Evolutionary conservation across 2,113 vertebrate genomes (phyloP), one percentile per base, ranked within the genome.

Genomic region (Pterocles orientalis): DNA sequence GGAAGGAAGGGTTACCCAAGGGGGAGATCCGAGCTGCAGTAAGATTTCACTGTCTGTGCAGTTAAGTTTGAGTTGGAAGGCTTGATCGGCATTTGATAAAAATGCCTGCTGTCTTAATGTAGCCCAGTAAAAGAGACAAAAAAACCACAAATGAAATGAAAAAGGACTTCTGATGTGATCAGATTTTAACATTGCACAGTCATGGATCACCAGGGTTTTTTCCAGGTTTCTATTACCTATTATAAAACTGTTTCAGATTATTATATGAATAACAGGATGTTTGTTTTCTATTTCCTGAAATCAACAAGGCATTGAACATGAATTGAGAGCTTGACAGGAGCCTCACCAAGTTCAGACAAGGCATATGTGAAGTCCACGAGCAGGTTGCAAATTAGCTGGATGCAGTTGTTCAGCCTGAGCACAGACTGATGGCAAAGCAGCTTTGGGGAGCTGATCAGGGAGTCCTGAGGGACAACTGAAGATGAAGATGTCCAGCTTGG

Each of bases 291-390:
- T 60, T 82, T 81, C 50, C 25, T 47, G 20, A 36, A n/a, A 23
- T 43, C 33, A 31, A 1, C 25, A 34, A 73, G 26, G 39, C 45
- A 39, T 36, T 29, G 23, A 57, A 29, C 6, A 1, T 4, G 17
- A 58, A 50, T 0, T 3, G 1, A 66, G 54, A 41, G 19, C 28
- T 28, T 70, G 51, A 39, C 3, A 5, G 47, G 60, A 90, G 34
- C 51, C 15, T 51, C 11, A 6, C 0, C 0, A 1, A 64, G 25
- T 29, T 36, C 33, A 21, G 5, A 14, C 18, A n/a, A n/a, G 39
- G 31, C 33, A 21, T 45, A 57, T 6, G 16, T 19, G 2, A 41
- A 25, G 14, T 21, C 43, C 29, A 23, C 2, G 18, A 34, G 45
- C 2, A 3, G 68, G 25, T 36, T 28, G 8, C 1, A 25, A 31